phyloP scores from a whole-genome alignment of 2,888 invertebrate species.

The Drosophila formosana region DNA sequence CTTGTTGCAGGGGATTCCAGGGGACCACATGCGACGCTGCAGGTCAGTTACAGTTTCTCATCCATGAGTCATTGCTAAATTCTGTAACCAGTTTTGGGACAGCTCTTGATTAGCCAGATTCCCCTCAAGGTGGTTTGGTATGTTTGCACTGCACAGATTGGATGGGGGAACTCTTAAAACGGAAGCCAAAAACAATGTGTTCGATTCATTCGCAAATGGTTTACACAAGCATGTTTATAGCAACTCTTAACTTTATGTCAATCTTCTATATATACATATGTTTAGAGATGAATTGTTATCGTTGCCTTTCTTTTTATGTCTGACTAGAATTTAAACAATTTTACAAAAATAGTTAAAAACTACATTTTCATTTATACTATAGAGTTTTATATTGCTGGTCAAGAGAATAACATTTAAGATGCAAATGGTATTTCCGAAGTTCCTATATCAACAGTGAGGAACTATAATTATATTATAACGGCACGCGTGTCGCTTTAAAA shows the following conservation, averaged over 20 bases:
- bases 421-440: not conserved
- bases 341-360: too few species aligned
- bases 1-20: conserved; percentile 85
- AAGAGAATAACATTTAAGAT: not conserved
- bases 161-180: conserved; percentile 2
- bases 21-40: conserved; percentile 84
- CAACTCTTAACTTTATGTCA: not conserved
- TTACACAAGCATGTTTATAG: not conserved
- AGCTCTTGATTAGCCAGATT: conserved; percentile 4
- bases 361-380: too few species aligned
- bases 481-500: not conserved
- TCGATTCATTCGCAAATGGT: conserved; percentile 3
- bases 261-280: not conserved
- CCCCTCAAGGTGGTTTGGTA: conserved; percentile 61
- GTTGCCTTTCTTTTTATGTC: too few species aligned
- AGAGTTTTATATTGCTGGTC: too few species aligned
- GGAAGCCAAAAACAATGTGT: conserved; percentile 6
- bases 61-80: conserved; percentile 36
- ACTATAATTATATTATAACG: not conserved
- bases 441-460: not conserved
- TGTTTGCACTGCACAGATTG: not conserved
- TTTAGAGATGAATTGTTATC: too few species aligned
- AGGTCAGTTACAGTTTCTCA: conserved; percentile 70
- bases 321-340: too few species aligned
- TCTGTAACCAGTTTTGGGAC: conserved; percentile 59